Percentiles rank a stretch among this genome's conserved stretches.
Evolutionary conservation across 2,113 vertebrate genomes (phyloP).

Genomic region (Arothron firmamentum): DNA sequence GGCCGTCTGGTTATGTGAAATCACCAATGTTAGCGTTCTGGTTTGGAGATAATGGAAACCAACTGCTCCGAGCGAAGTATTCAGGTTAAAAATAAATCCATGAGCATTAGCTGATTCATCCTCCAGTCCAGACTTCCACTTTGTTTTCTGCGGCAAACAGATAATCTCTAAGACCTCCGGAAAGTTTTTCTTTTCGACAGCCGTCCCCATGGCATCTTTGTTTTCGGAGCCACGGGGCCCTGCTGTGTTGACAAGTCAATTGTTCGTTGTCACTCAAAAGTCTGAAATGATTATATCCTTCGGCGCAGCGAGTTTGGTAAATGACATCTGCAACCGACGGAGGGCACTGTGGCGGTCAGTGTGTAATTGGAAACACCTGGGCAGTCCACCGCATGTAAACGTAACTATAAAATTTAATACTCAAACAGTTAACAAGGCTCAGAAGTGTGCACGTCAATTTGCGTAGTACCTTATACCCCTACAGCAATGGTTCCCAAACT

Average conservation of each 20-base stretch:
- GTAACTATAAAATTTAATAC: no score
- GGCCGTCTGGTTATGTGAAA: constrained; percentile 16
- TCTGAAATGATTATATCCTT: no score
- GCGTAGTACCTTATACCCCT: no score
- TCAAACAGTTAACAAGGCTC: no score
- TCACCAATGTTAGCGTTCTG: constrained; percentile 9
- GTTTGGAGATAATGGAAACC: constrained; percentile 45
- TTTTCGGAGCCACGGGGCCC: constrained; percentile 4
- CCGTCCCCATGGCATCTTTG: constrained; percentile 25
- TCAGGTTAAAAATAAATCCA: constrained; percentile 22
- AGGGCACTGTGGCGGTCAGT: no score
- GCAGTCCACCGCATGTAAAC: no score
- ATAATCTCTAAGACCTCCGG: constrained; percentile 52
- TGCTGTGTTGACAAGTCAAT: constrained; percentile 17
- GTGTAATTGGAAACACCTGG: no score
- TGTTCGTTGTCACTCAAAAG: background rate
- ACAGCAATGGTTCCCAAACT: no score
- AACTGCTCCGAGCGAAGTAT: constrained; percentile 30
- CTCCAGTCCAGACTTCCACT: constrained; percentile 56
- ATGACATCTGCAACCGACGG: no score
- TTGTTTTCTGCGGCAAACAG: constrained; percentile 42
- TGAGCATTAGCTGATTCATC: constrained; percentile 29
- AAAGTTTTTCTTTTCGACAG: constrained; percentile 23
- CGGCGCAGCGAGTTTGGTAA: no score
- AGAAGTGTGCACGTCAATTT: no score